A percentile compares a stretch with the other conserved stretches of the same genome.
Conservation (phyloP, 2,888 invertebrate genomes). For the Coelopa pilipes region DNA sequence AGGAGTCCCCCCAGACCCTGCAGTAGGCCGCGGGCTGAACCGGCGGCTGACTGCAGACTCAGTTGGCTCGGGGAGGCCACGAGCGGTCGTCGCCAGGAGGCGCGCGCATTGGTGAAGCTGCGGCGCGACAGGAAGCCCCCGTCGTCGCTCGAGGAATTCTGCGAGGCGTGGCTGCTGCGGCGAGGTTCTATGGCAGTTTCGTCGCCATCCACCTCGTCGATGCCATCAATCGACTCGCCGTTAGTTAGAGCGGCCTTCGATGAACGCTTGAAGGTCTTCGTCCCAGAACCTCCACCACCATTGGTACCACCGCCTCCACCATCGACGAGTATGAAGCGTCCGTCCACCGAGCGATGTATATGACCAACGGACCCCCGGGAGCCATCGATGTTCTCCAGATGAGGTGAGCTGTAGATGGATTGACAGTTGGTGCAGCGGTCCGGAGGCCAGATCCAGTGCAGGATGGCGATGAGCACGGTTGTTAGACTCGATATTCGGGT, state of each 20-base stretch:
- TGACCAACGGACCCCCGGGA: conserved; percentile 71
- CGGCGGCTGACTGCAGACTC: conserved; percentile 74
- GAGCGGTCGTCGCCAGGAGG: conserved; percentile 74
- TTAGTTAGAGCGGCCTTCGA: conserved; percentile 17
- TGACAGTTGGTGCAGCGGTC: conserved; percentile 74
- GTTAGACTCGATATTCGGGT: conserved; percentile 93
- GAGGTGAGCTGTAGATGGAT: conserved; percentile 65
- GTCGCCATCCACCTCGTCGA: conserved; percentile 51
- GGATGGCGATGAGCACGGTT: conserved; percentile 75
- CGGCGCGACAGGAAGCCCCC: conserved; percentile 82
- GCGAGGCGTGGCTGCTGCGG: conserved; percentile 71
- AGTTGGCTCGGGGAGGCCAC: conserved; percentile 76
- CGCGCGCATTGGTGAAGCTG: conserved; percentile 69
- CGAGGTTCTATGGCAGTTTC: conserved; percentile 49
- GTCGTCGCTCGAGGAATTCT: conserved; percentile 79
- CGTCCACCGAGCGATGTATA: conserved; percentile 80
- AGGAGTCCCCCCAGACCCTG: conserved; percentile 62
- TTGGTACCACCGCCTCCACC: conserved; percentile 38
- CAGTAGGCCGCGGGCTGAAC: conserved; percentile 71
- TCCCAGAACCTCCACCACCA: conserved; percentile 55
- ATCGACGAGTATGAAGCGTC: conserved; percentile 75
- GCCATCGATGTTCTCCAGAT: conserved; percentile 61
- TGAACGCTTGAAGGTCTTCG: conserved; percentile 28
- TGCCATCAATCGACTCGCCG: conserved; percentile 46
- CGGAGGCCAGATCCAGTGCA: conserved; percentile 82